Percentiles rank a stretch among this genome's conserved stretches.
These are phyloP conservation scores for Microctonus brassicae DNA, from an alignment of 2,888 invertebrate genomes.

Conservation along the genomic window DNA sequence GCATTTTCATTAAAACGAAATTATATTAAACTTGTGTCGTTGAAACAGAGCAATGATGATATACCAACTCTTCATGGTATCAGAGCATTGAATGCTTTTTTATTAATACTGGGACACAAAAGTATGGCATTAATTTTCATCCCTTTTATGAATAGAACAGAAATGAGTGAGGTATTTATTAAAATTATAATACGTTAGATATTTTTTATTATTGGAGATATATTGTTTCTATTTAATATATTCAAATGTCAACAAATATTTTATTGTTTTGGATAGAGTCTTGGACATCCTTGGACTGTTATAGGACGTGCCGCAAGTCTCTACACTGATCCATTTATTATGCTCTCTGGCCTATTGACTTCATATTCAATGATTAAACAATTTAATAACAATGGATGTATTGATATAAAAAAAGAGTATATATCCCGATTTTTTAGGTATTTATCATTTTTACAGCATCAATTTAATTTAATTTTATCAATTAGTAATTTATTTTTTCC, in stretches of 20 bases:
- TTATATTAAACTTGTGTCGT: conserved; percentile 71
- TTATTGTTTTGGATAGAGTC: conserved; percentile 65
- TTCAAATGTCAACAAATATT: neutral
- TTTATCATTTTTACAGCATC: neutral
- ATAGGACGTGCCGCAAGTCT: conserved; percentile 78
- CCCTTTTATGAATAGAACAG: conserved; percentile 77
- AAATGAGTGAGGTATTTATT: conserved; percentile 75
- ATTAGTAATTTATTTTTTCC: conserved; percentile 19
- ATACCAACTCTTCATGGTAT: conserved; percentile 78
- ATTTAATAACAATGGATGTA: conserved; percentile 71
- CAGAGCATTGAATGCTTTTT: conserved; percentile 76
- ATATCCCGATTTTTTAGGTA: conserved; percentile 74
- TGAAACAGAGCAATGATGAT: conserved; percentile 72
- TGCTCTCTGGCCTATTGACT: conserved; percentile 78
- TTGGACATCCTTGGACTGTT: conserved; percentile 78
- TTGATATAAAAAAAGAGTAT: conserved; percentile 75
- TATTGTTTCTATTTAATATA: neutral
- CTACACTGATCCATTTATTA: conserved; percentile 80
- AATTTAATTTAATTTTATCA: no score
- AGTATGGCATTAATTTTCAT: conserved; percentile 80
- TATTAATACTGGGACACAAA: conserved; percentile 78
- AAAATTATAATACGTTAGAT: neutral
- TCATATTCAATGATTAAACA: conserved; percentile 76
- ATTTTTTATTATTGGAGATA: neutral
- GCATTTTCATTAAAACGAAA: conserved; percentile 78